Conservation (phyloP, 1,140 invertebrate species). For the Drosophila azteca region DNA sequence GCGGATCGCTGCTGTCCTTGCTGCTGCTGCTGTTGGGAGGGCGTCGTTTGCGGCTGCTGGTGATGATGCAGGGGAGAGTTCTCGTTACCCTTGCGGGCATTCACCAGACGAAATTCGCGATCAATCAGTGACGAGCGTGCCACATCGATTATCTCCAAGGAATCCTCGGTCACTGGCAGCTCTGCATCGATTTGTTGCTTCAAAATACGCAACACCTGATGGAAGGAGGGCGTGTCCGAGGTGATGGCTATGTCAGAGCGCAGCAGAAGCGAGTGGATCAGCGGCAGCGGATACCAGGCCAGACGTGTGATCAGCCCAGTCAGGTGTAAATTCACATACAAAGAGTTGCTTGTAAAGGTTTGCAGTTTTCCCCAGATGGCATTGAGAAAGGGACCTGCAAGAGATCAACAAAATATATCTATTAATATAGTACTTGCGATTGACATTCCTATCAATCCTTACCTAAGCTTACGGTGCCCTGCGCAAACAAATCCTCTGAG, state of each 20-base stretch:
- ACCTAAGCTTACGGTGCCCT: constrained; percentile 83
- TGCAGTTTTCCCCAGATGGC: constrained; percentile 93
- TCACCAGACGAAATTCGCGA: constrained; percentile 90
- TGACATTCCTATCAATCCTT: constrained; percentile 5
- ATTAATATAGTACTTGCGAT: accelerated
- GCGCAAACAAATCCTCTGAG: constrained; percentile 84
- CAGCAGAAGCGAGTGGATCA: constrained; percentile 93
- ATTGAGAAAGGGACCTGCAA: constrained; percentile 92
- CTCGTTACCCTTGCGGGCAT: constrained; percentile 86
- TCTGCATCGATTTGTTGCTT: constrained; percentile 94
- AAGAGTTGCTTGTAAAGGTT: constrained; percentile 92
- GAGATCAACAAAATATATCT: background rate
- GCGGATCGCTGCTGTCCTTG: constrained; percentile 52
- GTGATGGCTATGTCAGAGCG: constrained; percentile 94
- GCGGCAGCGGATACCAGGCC: constrained; percentile 93
- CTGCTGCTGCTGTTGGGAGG: constrained; percentile 51
- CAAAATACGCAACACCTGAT: constrained; percentile 93
- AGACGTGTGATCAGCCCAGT: constrained; percentile 94
- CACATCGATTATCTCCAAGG: constrained; percentile 88
- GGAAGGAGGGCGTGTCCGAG: constrained; percentile 94
- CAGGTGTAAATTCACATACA: constrained; percentile 94
- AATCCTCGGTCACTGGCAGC: constrained; percentile 89
- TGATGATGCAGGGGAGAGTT: constrained; percentile 83
- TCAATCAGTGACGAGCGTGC: constrained; percentile 90
- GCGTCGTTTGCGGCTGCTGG: constrained; percentile 35